Conservation (phyloP, 2,888 invertebrate genomes). For the Nemoura dubitans region DNA sequence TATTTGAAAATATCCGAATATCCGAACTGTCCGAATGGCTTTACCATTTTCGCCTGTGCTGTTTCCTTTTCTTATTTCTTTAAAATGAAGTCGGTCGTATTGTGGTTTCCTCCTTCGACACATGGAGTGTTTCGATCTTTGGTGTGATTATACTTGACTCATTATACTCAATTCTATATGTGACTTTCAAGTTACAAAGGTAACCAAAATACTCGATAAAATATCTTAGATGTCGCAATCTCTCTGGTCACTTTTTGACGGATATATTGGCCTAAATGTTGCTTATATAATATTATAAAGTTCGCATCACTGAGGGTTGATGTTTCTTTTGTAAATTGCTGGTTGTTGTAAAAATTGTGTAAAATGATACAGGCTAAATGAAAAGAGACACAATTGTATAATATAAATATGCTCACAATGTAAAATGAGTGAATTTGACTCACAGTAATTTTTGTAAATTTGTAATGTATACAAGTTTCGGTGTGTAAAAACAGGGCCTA, state of each 20-base stretch:
- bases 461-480: constrained; percentile 1
- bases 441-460: background rate
- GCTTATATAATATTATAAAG: background rate
- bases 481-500: background rate
- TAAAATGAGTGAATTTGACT: background rate
- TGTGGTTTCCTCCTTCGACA: too few relatives aligned
- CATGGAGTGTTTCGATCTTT: too few relatives aligned
- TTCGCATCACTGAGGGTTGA: background rate
- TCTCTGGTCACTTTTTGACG: background rate
- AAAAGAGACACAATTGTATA: too few relatives aligned
- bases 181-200: background rate
- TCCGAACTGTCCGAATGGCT: too few relatives aligned
- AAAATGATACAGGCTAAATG: too few relatives aligned
- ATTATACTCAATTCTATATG: background rate
- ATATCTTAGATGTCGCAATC: background rate
- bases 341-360: background rate
- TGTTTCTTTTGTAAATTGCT: background rate
- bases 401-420: background rate
- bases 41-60: too few relatives aligned
- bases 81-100: too few relatives aligned
- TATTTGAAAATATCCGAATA: too few relatives aligned
- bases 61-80: too few relatives aligned
- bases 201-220: background rate
- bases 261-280: background rate
- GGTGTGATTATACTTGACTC: too few relatives aligned